phyloP scores from a whole-genome alignment of 2,113 vertebrate genomes.

The Tyrannus savana region DNA sequence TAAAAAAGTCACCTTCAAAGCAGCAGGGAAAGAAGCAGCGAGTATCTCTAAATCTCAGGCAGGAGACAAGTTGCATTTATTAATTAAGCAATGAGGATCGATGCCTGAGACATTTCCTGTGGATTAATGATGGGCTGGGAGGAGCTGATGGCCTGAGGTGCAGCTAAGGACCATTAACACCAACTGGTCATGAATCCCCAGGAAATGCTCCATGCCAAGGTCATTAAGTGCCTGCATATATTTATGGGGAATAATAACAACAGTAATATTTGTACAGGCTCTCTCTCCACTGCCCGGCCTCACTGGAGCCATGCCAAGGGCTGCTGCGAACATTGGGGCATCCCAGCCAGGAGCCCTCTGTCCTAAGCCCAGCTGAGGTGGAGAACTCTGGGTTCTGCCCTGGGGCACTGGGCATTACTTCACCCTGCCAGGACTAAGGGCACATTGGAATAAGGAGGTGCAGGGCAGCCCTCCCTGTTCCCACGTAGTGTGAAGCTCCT shows the following conservation, averaged over 20 bases:
- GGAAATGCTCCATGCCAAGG: slow-evolving; percentile 78
- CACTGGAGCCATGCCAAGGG: not conserved
- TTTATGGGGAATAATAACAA: slow-evolving; percentile 55
- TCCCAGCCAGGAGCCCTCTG: not conserved
- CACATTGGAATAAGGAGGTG: not conserved
- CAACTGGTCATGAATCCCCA: slow-evolving; percentile 79
- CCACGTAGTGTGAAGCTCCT: not conserved
- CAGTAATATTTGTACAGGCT: slow-evolving; percentile 39
- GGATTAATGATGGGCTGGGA: slow-evolving; percentile 80
- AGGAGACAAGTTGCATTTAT: slow-evolving; percentile 68
- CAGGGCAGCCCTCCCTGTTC: not conserved
- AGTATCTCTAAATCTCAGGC: slow-evolving; percentile 46
- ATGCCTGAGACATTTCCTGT: slow-evolving; percentile 76
- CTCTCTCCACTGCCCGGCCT: not conserved
- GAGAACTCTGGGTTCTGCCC: not conserved
- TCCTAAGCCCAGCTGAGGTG: not conserved
- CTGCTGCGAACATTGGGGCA: not conserved
- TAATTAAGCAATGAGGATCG: slow-evolving; percentile 80
- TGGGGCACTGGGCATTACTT: fast-evolving
- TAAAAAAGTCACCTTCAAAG: slow-evolving; percentile 54
- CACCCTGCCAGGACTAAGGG: not conserved
- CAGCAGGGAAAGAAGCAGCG: not conserved
- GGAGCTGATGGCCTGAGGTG: slow-evolving; percentile 78
- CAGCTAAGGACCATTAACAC: slow-evolving; percentile 79
- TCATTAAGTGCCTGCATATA: slow-evolving; percentile 67